phyloP scores from a whole-genome alignment of 1,140 invertebrate species.

The Drosophila neocordata region DNA sequence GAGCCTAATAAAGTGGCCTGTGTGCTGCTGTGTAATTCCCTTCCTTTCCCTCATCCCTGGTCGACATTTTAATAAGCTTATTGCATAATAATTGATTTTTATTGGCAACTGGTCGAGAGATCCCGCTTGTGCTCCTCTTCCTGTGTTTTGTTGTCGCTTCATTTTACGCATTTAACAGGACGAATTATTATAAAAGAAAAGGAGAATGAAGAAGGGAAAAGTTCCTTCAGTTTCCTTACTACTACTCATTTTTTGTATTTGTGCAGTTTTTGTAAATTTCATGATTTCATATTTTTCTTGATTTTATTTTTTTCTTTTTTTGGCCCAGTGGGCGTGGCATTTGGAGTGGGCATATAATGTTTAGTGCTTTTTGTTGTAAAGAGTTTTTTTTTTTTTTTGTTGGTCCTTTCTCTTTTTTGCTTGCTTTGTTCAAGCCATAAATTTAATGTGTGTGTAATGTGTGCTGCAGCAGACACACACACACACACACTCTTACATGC shows the following conservation, averaged over 20 bases:
- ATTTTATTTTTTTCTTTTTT: background rate
- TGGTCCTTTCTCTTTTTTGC: slow-evolving; percentile 3
- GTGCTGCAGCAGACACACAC: slow-evolving; percentile 55
- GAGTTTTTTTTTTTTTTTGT: slow-evolving; percentile 53
- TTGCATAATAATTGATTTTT: slow-evolving; percentile 73
- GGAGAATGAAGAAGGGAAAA: background rate
- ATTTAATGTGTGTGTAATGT: slow-evolving; percentile 73
- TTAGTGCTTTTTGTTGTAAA: slow-evolving; percentile 79
- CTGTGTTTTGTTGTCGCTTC: background rate
- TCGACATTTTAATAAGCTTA: slow-evolving; percentile 45
- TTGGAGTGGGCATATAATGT: slow-evolving; percentile 70
- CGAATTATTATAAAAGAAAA: background rate
- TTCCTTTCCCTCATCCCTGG: background rate
- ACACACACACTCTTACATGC: slow-evolving; percentile 8
- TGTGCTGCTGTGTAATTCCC: slow-evolving; percentile 22
- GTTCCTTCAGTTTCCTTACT: background rate
- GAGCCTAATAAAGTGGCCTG: slow-evolving; percentile 63
- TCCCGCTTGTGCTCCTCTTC: background rate
- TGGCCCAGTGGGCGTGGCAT: slow-evolving; percentile 27
- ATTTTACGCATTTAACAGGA: slow-evolving; percentile 2
- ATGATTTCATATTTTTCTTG: slow-evolving; percentile 2
- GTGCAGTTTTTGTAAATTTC: slow-evolving; percentile 3
- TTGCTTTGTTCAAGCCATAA: slow-evolving; percentile 59
- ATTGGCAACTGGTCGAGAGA: slow-evolving; percentile 23
- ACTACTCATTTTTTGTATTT: background rate